Evolutionary conservation across 2,888 invertebrate species (phyloP), one percentile per base, ranked within the genome.

Genomic region (Strigamia crassipes): DNA sequence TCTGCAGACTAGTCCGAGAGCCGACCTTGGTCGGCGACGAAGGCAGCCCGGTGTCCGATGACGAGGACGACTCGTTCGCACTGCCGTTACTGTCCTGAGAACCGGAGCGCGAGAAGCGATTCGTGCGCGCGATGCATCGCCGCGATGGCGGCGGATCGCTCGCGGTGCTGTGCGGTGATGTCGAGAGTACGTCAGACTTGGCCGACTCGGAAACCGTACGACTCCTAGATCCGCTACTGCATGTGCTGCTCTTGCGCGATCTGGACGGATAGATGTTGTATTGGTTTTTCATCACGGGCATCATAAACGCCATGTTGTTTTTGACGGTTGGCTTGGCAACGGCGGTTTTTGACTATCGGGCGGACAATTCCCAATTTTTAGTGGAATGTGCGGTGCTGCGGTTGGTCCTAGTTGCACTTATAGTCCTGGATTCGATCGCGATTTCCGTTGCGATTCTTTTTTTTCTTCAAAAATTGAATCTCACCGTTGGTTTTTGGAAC

Each of bases 211-310:
- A 93, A 85, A 89, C 89, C 89, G 93, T 93, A 4, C 83, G 34
- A 31, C 80, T 80, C 38, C 77, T 18, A 21, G 82, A 27, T 2
- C 82, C 82, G 41, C 15, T 42, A 15, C 82, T 78, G 77, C 82
- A 61, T 2, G 80, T 79, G 21, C 82, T 80, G 73, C 92, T 91
- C 84, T 93, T 91, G 85, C 95, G 91, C 82, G 92, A 91, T 80
- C 94, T 92, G 88, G 92, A 92, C 84, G 94, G 93, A 91, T 96
- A 96, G 87, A 96, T 95, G 88, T 96, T 94, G 92, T 94, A 96
- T 89, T 96, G 95, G 90, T 95, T 96, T 90, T 95, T 95, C 90
- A 96, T 92, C 85, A 96, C 95, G 83, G 95, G 96, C 94, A 96
- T 95, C 95, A 95, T 95, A 90, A 96, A 96, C 91, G 96, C 96